phyloP scores from a whole-genome alignment of 1,140 invertebrate genomes.

The Belonocnema kinseyi region DNA sequence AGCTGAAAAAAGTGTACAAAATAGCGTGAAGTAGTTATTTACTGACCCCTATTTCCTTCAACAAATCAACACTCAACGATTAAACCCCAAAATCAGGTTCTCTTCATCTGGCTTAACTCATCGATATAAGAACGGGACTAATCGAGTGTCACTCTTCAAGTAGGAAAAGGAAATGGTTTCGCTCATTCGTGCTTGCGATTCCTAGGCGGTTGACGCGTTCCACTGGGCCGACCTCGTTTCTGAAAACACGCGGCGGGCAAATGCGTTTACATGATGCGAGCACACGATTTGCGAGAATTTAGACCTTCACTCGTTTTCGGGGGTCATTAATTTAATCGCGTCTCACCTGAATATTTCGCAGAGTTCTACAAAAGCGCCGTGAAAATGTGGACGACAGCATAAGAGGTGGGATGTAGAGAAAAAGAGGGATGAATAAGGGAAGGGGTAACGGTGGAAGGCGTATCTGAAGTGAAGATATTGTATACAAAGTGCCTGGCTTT shows the following conservation, averaged over 20 bases:
- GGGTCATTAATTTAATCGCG: slow-evolving; percentile 31
- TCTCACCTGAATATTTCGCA: slow-evolving; percentile 2
- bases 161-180: slow-evolving; percentile 6
- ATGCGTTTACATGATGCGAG: slow-evolving; percentile 16
- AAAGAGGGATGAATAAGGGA: background rate
- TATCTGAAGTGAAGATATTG: background rate
- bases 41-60: background rate
- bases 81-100: background rate
- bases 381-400: background rate
- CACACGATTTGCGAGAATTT: slow-evolving; percentile 31
- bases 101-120: background rate
- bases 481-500: background rate
- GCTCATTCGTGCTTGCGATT: background rate
- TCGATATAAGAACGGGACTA: background rate
- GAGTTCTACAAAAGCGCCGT: background rate
- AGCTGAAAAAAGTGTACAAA: too few relatives aligned
- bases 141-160: background rate
- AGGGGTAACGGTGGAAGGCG: background rate
- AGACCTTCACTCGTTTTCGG: slow-evolving; percentile 29
- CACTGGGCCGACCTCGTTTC: background rate
- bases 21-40: too few relatives aligned
- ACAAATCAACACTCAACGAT: background rate
- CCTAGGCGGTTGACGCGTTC: slow-evolving; percentile 4
- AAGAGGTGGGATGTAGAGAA: background rate
- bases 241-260: slow-evolving; percentile 9